Base-by-base conservation (phyloP, 2,113 vertebrate genomes). In the Dicrurus megarhynchus region DNA sequence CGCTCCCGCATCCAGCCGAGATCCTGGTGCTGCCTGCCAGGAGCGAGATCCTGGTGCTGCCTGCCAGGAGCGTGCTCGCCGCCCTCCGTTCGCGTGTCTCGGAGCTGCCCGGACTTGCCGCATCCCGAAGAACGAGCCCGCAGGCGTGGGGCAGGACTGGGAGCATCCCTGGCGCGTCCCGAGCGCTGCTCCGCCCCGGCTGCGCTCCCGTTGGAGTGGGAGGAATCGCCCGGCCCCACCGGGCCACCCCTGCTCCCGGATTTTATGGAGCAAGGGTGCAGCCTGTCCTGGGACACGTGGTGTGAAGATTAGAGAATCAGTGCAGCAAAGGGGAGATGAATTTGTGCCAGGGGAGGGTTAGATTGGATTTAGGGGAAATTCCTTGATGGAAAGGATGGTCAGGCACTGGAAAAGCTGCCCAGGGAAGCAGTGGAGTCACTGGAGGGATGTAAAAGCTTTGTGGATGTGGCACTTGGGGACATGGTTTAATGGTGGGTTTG, bases 251-350 rank as follows among this genome's bases (percentile, higher is more conserved):
- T 65, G 19, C 35, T 3, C 15, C 7, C 3, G 41, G 57, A 10
- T 46, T 83, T 83, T 49, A 50, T 5, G 47, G 80, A n/a, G 49
- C 33, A 6, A 44, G 16, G 49, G 26, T 10, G 52, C 33, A 37
- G 61, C 67, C 41, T 0, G 8, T 22, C 13, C 28, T 0, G 5
- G 32, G 42, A 15, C 23, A 42, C 1, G 0, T 1, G n/a, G 52
- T 10, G 73, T 3, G 7, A 16, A 41, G 49, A 24, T 3, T 0
- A 21, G 76, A 28, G 67, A 20, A 13, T 47, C 2, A 0, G 37
- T 10, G 52, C 21, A 39, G 61, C 26, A 81, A n/a, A 0, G 23
- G 26, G 49, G 35, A 59, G 69, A 32, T 1, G 20, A 6, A 13
- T 44, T 76, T 19, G 15, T 63, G 70, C 49, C 63, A 33, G 32